Evolutionary conservation across 2,113 vertebrate genomes (phyloP), one percentile per base, ranked within the genome.

Genomic region (Tachycineta bicolor): DNA sequence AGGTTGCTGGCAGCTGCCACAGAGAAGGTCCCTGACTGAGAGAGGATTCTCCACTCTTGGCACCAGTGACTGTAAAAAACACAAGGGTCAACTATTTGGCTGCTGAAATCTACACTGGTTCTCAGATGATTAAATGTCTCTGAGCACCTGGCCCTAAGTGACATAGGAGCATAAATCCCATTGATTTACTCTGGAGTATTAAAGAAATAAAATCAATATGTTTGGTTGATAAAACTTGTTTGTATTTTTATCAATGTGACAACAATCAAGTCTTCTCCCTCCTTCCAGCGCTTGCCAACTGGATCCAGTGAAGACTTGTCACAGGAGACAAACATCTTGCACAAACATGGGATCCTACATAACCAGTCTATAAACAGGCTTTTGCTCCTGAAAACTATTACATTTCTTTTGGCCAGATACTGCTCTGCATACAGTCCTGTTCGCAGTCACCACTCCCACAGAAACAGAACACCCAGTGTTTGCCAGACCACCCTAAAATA

Each of bases 401-500:
- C 37, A 59, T n/a, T 28, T 59, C 43, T 67, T 76, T 9, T 22
- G 46, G 50, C 29, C n/a, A 87, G 70, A 68, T 49, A 82, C 60
- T 1, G 0, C 18, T 55, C 56, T 80, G 55, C 0, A 2, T 73
- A 63, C 39, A 90, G 46, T 53, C 41, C 53, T 65, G 59, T 73
- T 91, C 87, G 50, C 62, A 87, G 46, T 47, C 67, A 76, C 10
- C 49, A 31, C 33, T 88, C 79, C 92, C 7, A 3, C 71, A 77
- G 71, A 62, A 76, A 55, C 20, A 58, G 63, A 92, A 73, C 67
- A 77, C 16, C 20, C 34, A n/a, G 24, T 33, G 34, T 46, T 53
- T 86, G 50, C 43, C 88, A 90, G 83, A 83, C 59, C 83, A 83
- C 71, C 59, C 63, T 69, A 71, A 91, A 95, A 92, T n/a, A 77